A percentile compares a stretch with the other conserved stretches of the same genome.
Evolutionary conservation across 2,113 vertebrate species (phyloP).

Genomic region (Panurus biarmicus): DNA sequence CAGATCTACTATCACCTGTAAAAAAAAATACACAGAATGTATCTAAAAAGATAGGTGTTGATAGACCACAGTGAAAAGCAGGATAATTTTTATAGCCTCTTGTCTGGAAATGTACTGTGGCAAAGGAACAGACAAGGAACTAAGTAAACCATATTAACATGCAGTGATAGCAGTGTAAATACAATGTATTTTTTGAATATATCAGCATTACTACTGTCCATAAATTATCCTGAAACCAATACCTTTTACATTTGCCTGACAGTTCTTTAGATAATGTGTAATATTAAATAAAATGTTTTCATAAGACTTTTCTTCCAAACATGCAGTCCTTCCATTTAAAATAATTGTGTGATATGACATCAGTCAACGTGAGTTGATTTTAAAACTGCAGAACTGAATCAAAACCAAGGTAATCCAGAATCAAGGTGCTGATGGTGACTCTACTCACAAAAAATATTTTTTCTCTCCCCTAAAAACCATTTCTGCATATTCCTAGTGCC

Average conservation of each 20-base stretch:
- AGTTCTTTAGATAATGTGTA: neutral
- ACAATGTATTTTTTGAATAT: neutral
- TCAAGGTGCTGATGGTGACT: neutral
- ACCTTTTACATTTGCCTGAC: neutral
- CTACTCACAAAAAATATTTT: neutral
- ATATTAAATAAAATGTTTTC: neutral
- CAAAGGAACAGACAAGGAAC: neutral
- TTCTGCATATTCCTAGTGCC: neutral
- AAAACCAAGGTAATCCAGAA: neutral
- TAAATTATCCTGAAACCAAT: neutral
- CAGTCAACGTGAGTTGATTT: neutral
- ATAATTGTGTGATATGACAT: neutral
- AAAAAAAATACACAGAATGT: neutral
- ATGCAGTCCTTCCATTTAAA: neutral
- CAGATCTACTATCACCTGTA: neutral
- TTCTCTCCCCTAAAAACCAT: neutral
- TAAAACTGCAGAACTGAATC: neutral
- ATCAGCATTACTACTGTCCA: neutral
- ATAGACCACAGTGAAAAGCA: neutral
- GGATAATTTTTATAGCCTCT: neutral
- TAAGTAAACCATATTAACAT: neutral
- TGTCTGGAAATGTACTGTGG: neutral
- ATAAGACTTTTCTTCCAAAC: neutral
- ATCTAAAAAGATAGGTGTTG: neutral
- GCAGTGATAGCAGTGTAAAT: neutral